Evolutionary conservation across 2,888 invertebrate genomes (phyloP), one percentile per base, ranked within the genome.

Genomic region (Cerceris rybyensis): DNA sequence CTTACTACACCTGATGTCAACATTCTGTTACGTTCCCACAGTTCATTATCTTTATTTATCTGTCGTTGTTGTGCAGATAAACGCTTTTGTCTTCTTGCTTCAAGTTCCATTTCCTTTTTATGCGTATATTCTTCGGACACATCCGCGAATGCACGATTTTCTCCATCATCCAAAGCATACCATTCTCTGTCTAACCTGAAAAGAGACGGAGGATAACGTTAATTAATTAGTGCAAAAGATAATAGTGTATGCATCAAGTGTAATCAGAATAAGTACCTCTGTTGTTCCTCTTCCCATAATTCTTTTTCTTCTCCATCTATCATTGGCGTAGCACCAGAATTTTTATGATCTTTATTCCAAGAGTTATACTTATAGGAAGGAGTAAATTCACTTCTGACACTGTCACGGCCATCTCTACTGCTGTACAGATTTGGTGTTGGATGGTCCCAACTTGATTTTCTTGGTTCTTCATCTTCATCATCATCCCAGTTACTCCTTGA

Each of bases 11-110:
- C 98, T 42, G 97, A 97, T 7, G 98, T 97, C 41, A 99, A 94
- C 98, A 99, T 98, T 81, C 99, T 95, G 94, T 99, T 99, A 39
- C 98, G 95, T 93, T 99, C 99, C 99, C 99, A 99, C 85, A 98
- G 94, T 91, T 99, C 99, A 92, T 99, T 99, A 93, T 99, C 99
- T 93, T 98, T 98, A 93, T 99, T 98, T 87, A 98, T 98, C 93
- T 99, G 99, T 75, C 98, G 95, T 87, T 99, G 97, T 86, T 98
- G 98, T 0, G 99, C 99, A 0, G 98, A 98, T 92, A 99, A 96
- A 65, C 98, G 95, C 90, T 98, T 97, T 88, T 98, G 98, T 80
- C 97, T 96, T 82, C 96, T 95, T 88, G 97, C 97, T 89, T 98
- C 98, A 74, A 98, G 93, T 86, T 98, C 97, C 90, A 97, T 97